A percentile compares a stretch with the other conserved stretches of the same genome.
Conservation (phyloP, 2,113 vertebrate species). For the Callionymus lyra region DNA sequence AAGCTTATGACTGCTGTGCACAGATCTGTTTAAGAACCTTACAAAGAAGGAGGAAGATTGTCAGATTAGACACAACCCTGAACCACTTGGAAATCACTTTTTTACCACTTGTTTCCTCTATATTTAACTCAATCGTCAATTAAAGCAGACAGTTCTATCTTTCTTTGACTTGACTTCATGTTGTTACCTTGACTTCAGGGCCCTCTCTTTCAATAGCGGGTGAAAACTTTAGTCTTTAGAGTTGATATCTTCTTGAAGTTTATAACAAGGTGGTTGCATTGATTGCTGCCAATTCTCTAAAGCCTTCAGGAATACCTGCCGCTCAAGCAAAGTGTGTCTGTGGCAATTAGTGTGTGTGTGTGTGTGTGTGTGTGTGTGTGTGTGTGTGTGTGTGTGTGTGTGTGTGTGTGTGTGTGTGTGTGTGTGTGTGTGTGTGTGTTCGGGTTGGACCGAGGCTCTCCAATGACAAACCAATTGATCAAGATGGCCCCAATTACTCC, state of each 20-base stretch:
- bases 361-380: constrained; percentile 3
- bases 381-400: constrained; percentile 1
- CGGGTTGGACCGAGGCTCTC: constrained; percentile 41
- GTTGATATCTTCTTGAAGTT: constrained; percentile 11
- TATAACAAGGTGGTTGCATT: constrained; percentile 19
- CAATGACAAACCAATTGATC: constrained; percentile 49
- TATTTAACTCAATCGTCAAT: too few species aligned
- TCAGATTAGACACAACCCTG: too few species aligned
- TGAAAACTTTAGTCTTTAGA: constrained; percentile 2
- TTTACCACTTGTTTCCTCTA: too few species aligned
- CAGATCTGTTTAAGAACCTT: too few species aligned
- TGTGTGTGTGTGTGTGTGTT: constrained; percentile 14
- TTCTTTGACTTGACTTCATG: too few species aligned
- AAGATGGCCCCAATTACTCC: constrained; percentile 57
- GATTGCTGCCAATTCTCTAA: constrained; percentile 16
- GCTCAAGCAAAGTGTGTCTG: too few species aligned
- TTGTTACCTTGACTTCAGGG: too few species aligned
- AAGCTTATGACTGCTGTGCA: too few species aligned
- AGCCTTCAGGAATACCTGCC: constrained; percentile 5
- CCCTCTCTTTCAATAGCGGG: too few species aligned
- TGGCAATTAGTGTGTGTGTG: not conserved
- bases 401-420: not conserved
- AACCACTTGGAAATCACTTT: too few species aligned
- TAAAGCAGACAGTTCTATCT: too few species aligned
- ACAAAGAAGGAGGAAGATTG: too few species aligned